Evolutionary conservation across 2,113 vertebrate genomes (phyloP).

Genomic region (Triplophysa tibetana): DNA sequence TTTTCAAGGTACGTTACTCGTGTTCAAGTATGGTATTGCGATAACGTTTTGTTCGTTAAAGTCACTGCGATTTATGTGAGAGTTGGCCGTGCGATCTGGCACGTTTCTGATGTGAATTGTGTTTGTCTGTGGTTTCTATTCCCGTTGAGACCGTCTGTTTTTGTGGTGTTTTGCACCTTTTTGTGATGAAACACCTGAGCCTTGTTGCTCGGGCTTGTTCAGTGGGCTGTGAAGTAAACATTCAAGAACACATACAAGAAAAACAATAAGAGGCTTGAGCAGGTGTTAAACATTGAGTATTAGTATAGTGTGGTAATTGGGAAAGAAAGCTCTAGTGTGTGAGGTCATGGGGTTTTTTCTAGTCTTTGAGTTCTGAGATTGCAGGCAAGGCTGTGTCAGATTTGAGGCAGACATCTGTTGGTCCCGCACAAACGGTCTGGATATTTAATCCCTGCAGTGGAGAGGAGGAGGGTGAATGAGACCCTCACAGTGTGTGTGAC

Average conservation of each 20-base stretch:
- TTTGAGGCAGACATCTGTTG: slow-evolving; percentile 58
- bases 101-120: not conserved
- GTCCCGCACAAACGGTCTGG: slow-evolving; percentile 46
- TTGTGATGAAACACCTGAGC: not conserved
- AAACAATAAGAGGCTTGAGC: not conserved
- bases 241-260: not conserved
- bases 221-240: slow-evolving; percentile 4
- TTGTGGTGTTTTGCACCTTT: not conserved
- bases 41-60: no score
- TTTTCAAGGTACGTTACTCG: no score
- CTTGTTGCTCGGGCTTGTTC: slow-evolving; percentile 1
- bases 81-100: not conserved
- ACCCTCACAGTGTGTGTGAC: slow-evolving; percentile 52
- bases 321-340: slow-evolving; percentile 21
- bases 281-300: not conserved
- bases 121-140: not conserved
- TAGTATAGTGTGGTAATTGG: not conserved
- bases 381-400: slow-evolving; percentile 51
- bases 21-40: no score
- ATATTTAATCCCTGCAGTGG: slow-evolving; percentile 54
- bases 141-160: not conserved
- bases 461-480: slow-evolving; percentile 29
- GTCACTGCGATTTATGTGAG: no score
- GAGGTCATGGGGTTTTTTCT: slow-evolving; percentile 32
- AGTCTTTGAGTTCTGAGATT: slow-evolving; percentile 38